These are phyloP conservation scores for Papio anubis DNA, from an alignment of 2,113 vertebrate species.

Conservation along the genomic window DNA sequence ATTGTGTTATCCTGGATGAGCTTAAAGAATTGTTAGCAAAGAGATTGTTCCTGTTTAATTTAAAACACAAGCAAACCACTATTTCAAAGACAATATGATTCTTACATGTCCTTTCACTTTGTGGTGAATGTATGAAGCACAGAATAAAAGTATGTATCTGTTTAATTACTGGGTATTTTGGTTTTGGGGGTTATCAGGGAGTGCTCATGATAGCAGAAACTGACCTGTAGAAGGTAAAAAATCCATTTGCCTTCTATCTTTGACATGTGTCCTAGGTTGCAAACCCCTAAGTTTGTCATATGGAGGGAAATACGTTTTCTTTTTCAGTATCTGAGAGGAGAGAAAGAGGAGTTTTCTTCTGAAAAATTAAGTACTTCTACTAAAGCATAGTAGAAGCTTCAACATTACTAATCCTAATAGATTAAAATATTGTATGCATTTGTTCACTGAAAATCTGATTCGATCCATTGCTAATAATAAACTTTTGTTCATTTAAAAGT, in stretches of 20 bases:
- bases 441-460: slow-evolving; percentile 27
- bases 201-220: background rate
- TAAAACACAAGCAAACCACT: background rate
- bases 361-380: slow-evolving; percentile 16
- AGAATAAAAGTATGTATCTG: background rate
- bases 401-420: background rate
- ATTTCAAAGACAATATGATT: background rate
- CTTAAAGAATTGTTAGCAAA: slow-evolving; percentile 12
- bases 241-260: background rate
- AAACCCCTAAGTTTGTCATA: background rate
- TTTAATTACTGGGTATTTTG: slow-evolving; percentile 6
- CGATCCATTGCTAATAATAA: background rate
- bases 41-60: background rate
- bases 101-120: slow-evolving; percentile 1
- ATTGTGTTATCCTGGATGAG: background rate
- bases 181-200: background rate
- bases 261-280: background rate
- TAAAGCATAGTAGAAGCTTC: background rate
- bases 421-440: slow-evolving; percentile 15
- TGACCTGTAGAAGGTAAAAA: background rate
- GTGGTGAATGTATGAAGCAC: background rate
- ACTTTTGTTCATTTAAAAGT: slow-evolving; percentile 19
- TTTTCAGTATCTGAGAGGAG: slow-evolving; percentile 6
- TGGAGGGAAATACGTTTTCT: background rate
- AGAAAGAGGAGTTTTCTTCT: background rate